phyloP scores from a whole-genome alignment of 2,113 vertebrate genomes.

The Peromyscus leucopus region DNA sequence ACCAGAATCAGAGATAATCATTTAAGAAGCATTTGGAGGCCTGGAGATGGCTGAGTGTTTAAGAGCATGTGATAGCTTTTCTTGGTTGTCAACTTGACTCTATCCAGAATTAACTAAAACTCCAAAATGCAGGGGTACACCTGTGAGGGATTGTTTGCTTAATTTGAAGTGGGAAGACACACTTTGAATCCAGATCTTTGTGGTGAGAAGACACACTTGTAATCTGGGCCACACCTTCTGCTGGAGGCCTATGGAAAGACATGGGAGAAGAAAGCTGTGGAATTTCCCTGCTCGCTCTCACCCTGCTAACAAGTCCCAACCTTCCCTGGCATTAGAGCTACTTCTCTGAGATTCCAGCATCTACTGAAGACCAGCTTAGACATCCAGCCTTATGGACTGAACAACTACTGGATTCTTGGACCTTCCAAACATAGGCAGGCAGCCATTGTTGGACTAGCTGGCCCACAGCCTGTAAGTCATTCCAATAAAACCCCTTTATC shows the following conservation, averaged over 20 bases:
- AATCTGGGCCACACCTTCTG: not conserved
- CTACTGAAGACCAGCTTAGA: not conserved
- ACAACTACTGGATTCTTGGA: no score
- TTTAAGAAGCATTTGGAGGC: not conserved
- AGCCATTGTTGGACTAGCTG: not conserved
- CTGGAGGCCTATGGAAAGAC: not conserved
- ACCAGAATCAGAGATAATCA: not conserved
- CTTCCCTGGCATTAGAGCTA: not conserved
- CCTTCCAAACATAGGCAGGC: not conserved
- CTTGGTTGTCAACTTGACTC: not conserved
- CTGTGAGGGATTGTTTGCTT: not conserved
- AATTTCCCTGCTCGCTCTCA: not conserved
- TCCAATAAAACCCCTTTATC: no score
- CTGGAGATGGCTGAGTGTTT: not conserved
- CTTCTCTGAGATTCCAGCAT: not conserved
- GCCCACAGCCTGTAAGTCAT: not conserved
- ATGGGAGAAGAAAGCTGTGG: not conserved
- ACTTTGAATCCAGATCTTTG: not conserved
- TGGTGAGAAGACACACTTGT: not conserved
- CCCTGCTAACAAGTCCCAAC: not conserved
- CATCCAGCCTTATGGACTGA: not conserved
- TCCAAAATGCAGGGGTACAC: not conserved
- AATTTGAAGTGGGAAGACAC: not conserved
- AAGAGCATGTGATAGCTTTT: not conserved
- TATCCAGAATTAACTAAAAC: not conserved